Conservation (phyloP, 2,888 invertebrate species). For the Zhengitettix transpicula region DNA sequence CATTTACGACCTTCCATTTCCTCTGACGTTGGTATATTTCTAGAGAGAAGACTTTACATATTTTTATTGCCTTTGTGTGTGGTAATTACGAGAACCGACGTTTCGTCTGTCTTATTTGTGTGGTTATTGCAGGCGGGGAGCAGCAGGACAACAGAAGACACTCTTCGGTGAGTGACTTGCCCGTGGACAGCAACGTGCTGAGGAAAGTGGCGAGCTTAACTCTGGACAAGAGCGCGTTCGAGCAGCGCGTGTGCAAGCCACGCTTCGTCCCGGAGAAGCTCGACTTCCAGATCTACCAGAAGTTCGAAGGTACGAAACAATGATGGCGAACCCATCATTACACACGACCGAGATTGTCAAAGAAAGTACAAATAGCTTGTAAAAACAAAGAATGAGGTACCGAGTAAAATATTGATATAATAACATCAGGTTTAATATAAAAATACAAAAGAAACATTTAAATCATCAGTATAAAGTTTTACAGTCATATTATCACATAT, state of each 20-base stretch:
- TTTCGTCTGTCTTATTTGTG: too few species aligned
- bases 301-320: slow-evolving; percentile 91
- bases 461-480: too few species aligned
- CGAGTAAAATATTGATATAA: too few species aligned
- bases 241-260: slow-evolving; percentile 48
- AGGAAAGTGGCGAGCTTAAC: slow-evolving; percentile 74
- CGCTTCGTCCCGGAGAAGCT: slow-evolving; percentile 73
- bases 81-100: too few species aligned
- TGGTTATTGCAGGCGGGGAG: not conserved
- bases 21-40: too few species aligned
- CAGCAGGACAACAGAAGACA: slow-evolving; percentile 20
- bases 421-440: too few species aligned
- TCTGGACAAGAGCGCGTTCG: slow-evolving; percentile 49
- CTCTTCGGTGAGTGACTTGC: slow-evolving; percentile 34
- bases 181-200: slow-evolving; percentile 49
- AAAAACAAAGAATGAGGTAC: not conserved
- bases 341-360: not conserved
- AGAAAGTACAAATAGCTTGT: not conserved
- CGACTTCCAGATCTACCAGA: slow-evolving; percentile 72
- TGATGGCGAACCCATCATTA: too few species aligned
- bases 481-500: too few species aligned
- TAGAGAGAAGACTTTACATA: too few species aligned
- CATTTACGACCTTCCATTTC: too few species aligned
- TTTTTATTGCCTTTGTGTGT: too few species aligned
- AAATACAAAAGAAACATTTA: too few species aligned